A percentile compares a stretch with the other conserved stretches of the same genome.
Conservation (phyloP, 2,888 invertebrate genomes). For the Orthonychiurus folsomi region DNA sequence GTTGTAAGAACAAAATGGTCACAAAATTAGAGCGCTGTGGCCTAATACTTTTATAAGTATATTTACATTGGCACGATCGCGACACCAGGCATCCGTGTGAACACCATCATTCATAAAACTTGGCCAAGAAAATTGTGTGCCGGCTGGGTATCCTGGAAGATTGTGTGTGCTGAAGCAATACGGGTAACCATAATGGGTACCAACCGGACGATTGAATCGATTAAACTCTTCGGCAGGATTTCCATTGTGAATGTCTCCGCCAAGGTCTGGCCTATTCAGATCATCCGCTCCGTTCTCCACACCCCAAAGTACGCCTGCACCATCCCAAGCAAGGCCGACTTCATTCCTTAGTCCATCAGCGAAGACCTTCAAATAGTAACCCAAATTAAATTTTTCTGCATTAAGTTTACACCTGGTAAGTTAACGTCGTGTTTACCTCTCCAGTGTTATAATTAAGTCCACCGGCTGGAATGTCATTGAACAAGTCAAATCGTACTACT, state of each 20-base stretch:
- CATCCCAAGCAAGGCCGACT: conserved; percentile 17
- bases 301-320: conserved; percentile 11
- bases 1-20: no score
- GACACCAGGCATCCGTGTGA: conserved; percentile 33
- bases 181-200: conserved; percentile 32
- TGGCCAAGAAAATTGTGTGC: conserved; percentile 34
- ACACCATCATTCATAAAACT: conserved; percentile 29
- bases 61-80: conserved; percentile 19
- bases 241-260: conserved; percentile 33
- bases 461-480: not conserved
- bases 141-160: conserved; percentile 18
- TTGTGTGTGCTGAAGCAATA: conserved; percentile 30
- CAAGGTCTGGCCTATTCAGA: conserved; percentile 27
- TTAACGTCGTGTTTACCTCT: no score
- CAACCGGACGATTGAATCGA: conserved; percentile 19
- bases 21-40: no score
- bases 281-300: conserved; percentile 16
- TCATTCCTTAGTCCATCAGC: conserved; percentile 18
- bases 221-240: conserved; percentile 36
- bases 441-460: conserved; percentile 2
- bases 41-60: no score
- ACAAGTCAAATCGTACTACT: conserved; percentile 22
- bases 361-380: no score
- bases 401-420: no score
- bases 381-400: no score